Base-by-base conservation (phyloP, 2,113 vertebrate species). In the Pelodiscus sinensis region DNA sequence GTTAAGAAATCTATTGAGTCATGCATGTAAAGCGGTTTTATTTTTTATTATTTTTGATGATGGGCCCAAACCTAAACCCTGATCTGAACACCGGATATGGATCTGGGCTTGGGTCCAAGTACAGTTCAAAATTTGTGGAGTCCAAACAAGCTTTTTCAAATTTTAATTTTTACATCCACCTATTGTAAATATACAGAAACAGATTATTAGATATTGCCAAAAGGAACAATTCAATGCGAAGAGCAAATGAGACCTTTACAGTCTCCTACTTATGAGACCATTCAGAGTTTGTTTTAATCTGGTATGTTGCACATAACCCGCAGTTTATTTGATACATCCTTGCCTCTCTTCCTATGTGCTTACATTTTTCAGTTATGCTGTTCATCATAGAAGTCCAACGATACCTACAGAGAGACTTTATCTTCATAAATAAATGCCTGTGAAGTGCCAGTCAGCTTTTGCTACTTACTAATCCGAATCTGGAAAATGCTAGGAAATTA, bases 401-500 rank as follows among this genome's bases (percentile, higher is more conserved):
- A 35, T 86, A 44, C 51, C 31, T 31, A 62, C 62, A 92, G 95
- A 90, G 89, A 31, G 68, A 96, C 82, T 92, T 95, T 93, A 90
- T 96, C 95, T 97, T 93, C 89, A 88, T 85, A 31, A 92, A 86
- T 81, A 31, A 92, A 86, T 81, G 92, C 15, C 84, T 96, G 89
- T 94, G 82, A 97, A 95, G 93, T 89, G 85, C 94, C 93, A 94
- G 71, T 93, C 92, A 94, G 62, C 57, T 96, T 86, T 93, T 96
- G 92, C 73, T 82, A 88, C 71, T 79, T 93, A 89, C 94, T 92
- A 96, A 96, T 96, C 92, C 95, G 84, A 94, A 96, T 82, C 86
- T 94, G 80, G 94, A 78, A 94, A 97, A 94, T 93, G 73, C 88
- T 92, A 91, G 92, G 55, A 96, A 96, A 97, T 97, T 92, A 90